A percentile compares a stretch with the other conserved stretches of the same genome.
Conservation (phyloP, 2,888 invertebrate species). For the Phytoseiulus persimilis region DNA sequence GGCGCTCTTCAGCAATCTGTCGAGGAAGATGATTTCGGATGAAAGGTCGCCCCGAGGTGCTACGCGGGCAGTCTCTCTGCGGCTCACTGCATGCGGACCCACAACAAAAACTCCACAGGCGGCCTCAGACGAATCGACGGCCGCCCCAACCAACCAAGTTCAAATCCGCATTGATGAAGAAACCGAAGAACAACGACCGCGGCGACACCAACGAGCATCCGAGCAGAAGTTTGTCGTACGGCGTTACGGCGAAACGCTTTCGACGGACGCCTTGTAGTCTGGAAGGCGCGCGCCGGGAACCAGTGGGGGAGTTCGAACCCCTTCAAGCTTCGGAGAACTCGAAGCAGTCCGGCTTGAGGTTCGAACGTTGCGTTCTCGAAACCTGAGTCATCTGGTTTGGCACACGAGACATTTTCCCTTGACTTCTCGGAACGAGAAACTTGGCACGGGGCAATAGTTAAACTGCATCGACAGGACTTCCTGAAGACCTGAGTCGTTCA, state of each 20-base stretch:
- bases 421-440: too few relatives aligned
- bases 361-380: not conserved
- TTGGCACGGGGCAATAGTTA: too few relatives aligned
- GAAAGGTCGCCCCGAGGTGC: not conserved
- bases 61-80: not conserved
- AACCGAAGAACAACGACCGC: not conserved
- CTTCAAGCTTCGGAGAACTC: not conserved
- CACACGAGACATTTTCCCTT: not conserved
- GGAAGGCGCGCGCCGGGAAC: not conserved
- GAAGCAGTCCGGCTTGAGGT: not conserved
- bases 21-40: not conserved
- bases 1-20: not conserved
- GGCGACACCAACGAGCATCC: not conserved
- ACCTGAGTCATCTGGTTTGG: not conserved
- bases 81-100: not conserved
- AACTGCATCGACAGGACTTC: too few relatives aligned
- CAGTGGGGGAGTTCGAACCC: not conserved
- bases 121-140: not conserved
- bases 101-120: not conserved
- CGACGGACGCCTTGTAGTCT: not conserved
- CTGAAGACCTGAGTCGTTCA: too few relatives aligned
- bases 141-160: not conserved
- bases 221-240: not conserved
- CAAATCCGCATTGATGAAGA: not conserved
- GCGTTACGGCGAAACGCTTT: not conserved